Percentiles rank a stretch among this genome's conserved stretches.
phyloP scores from a whole-genome alignment of 2,888 invertebrate genomes.

The Agrypnus murinus region DNA sequence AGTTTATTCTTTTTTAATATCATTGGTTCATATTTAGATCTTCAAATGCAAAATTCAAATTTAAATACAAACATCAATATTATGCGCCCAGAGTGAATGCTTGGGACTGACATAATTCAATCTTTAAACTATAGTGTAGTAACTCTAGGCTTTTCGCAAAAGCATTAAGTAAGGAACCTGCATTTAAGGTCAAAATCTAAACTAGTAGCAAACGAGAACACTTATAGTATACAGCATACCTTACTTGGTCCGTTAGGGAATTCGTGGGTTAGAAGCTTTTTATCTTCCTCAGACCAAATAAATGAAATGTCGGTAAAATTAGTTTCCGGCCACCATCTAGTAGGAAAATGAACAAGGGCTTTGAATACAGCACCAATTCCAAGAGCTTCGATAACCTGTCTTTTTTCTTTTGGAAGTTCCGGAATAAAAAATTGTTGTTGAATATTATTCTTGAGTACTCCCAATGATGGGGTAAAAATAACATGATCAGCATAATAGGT shows the following conservation, averaged over 20 bases:
- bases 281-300: neutral
- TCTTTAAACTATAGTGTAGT: too few species aligned
- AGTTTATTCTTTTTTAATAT: too few species aligned
- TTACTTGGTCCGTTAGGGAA: neutral
- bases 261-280: neutral
- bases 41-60: too few species aligned
- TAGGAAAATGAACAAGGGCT: neutral
- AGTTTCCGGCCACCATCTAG: conserved; percentile 48
- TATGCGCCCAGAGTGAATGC: too few species aligned
- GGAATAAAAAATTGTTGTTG: neutral
- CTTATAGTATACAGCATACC: neutral
- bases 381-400: neutral
- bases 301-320: neutral
- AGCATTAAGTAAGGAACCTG: too few species aligned
- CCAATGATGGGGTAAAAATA: conserved; percentile 77
- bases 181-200: neutral
- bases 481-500: conserved; percentile 73
- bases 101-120: too few species aligned
- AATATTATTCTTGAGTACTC: conserved; percentile 76
- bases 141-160: too few species aligned
- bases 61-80: too few species aligned
- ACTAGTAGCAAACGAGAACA: neutral
- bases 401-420: neutral
- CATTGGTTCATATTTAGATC: too few species aligned
- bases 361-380: neutral